Evolutionary conservation across 1,140 invertebrate genomes (phyloP).

Genomic region (Ericerus pela): DNA sequence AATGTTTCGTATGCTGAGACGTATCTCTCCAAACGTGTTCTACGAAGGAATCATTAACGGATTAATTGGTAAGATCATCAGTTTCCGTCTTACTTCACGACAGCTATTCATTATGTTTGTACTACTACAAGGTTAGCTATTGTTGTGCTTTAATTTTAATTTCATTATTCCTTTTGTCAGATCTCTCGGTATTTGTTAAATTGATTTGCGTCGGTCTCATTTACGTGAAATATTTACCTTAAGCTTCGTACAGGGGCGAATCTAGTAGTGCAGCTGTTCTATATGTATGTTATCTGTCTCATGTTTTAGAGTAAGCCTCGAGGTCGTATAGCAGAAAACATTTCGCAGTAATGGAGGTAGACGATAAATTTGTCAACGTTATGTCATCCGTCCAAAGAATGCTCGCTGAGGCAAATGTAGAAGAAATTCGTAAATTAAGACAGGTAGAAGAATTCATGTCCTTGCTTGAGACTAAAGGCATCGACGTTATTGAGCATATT

Average conservation of each 20-base stretch:
- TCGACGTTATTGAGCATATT: neutral
- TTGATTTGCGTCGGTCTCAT: neutral
- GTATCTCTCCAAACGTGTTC: neutral
- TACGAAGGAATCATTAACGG: neutral
- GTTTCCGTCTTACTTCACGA: neutral
- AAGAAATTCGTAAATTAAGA: neutral
- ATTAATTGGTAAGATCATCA: neutral
- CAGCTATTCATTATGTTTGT: neutral
- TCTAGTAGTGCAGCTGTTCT: neutral
- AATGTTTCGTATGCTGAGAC: slow-evolving; percentile 9
- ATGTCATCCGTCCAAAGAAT: neutral
- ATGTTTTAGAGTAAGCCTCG: slow-evolving; percentile 1
- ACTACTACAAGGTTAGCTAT: neutral
- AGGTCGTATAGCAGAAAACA: neutral
- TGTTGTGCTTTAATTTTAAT: neutral
- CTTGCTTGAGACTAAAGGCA: neutral
- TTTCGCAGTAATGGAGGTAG: neutral
- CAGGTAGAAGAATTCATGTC: neutral
- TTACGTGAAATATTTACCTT: neutral
- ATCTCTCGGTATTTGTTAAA: neutral
- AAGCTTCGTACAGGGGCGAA: neutral
- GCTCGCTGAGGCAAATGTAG: neutral
- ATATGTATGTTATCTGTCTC: slow-evolving; percentile 5
- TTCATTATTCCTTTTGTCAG: neutral
- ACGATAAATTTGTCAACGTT: neutral